These are phyloP conservation scores for Neodiprion virginianus DNA, from an alignment of 1,140 invertebrate species.

Conservation along the genomic window DNA sequence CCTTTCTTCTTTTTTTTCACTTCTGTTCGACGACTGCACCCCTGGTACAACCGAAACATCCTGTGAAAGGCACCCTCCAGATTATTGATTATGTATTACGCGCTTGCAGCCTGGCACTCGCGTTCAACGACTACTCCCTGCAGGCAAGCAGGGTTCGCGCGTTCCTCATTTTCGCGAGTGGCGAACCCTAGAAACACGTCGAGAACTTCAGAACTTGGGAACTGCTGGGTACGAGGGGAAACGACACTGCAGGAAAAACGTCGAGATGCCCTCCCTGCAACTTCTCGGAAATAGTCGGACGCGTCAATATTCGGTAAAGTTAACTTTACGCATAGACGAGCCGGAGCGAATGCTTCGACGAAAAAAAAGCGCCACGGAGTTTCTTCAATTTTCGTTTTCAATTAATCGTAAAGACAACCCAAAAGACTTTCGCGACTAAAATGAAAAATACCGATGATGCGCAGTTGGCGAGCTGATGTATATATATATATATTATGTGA, in stretches of 20 bases:
- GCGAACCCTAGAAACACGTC: background rate
- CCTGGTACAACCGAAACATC: background rate
- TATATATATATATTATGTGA: too few relatives aligned
- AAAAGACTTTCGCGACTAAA: too few relatives aligned
- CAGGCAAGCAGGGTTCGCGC: background rate
- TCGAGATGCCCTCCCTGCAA: background rate
- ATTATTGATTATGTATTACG: background rate
- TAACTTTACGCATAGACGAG: too few relatives aligned
- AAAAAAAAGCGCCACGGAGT: too few relatives aligned
- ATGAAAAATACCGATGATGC: too few relatives aligned
- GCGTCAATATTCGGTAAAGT: too few relatives aligned
- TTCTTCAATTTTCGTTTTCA: too few relatives aligned
- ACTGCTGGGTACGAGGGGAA: background rate
- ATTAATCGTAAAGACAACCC: too few relatives aligned
- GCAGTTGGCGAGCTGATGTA: too few relatives aligned
- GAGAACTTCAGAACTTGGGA: background rate
- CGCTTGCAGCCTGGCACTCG: background rate
- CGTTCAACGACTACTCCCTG: background rate
- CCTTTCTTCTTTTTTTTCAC: too few relatives aligned
- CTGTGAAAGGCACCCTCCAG: slow-evolving; percentile 2
- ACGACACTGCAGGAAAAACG: background rate
- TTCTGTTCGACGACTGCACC: too few relatives aligned
- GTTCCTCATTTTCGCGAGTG: slow-evolving; percentile 1
- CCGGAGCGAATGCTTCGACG: too few relatives aligned
- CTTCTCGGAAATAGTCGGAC: background rate